phyloP scores from a whole-genome alignment of 2,113 vertebrate genomes.

The Trematomus loennbergii region DNA sequence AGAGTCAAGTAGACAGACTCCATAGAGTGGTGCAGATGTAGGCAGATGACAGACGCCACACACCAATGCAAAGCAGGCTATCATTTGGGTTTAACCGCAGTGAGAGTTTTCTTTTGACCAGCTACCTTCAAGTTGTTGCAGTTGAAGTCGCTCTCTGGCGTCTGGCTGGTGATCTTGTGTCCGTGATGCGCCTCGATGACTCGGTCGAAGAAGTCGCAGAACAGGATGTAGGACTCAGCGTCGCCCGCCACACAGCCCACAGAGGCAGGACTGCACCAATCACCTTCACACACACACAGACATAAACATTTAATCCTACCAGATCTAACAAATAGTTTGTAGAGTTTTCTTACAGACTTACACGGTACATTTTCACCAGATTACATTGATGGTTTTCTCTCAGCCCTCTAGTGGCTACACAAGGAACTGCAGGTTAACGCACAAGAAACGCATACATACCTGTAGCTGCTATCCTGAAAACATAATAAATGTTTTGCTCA shows the following conservation, averaged over 20 bases:
- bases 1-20: too few species aligned
- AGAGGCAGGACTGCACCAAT: constrained; percentile 17
- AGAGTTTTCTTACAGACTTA: too few species aligned
- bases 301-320: neutral
- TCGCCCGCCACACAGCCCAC: constrained; percentile 82
- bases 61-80: too few species aligned
- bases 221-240: constrained; percentile 81
- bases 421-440: neutral
- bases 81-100: neutral
- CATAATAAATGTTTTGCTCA: too few species aligned
- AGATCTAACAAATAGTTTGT: too few species aligned
- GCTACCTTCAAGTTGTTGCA: constrained; percentile 81
- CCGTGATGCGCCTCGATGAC: constrained; percentile 79
- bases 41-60: too few species aligned
- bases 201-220: constrained; percentile 84
- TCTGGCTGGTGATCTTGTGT: constrained; percentile 66
- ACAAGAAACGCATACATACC: neutral
- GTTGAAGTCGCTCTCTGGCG: constrained; percentile 80
- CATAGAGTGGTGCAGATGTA: too few species aligned
- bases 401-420: neutral
- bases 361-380: too few species aligned
- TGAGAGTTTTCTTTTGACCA: neutral
- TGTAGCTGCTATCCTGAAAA: neutral
- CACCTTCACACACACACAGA: constrained; percentile 26
- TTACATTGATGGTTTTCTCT: neutral